These are phyloP conservation scores for Manis pentadactyla DNA, from an alignment of 2,797 vertebrate species.

Conservation along the genomic window DNA sequence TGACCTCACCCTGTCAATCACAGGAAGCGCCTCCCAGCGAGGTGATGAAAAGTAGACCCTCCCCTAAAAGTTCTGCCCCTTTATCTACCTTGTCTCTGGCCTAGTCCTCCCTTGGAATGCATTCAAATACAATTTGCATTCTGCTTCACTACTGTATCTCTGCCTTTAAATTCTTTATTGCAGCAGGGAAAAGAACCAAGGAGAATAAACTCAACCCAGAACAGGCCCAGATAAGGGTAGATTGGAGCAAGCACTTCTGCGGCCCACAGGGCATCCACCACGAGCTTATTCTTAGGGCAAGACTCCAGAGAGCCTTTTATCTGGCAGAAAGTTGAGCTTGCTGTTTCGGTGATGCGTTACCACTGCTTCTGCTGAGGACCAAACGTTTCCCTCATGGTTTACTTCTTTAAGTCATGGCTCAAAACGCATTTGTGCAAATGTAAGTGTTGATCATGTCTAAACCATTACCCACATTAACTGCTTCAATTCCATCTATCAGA, in stretches of 20 bases:
- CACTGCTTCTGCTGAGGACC: background rate
- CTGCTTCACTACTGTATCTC: too few relatives aligned
- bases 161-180: too few relatives aligned
- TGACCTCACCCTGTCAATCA: too few relatives aligned
- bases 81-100: too few relatives aligned
- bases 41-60: too few relatives aligned
- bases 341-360: background rate
- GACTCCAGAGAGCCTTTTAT: background rate
- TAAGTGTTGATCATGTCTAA: background rate
- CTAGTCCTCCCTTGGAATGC: too few relatives aligned
- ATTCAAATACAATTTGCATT: too few relatives aligned
- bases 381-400: background rate
- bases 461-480: background rate
- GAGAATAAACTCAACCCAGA: too few relatives aligned
- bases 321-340: background rate
- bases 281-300: background rate
- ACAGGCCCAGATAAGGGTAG: background rate
- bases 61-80: too few relatives aligned
- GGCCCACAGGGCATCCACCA: background rate
- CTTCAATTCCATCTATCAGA: background rate
- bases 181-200: too few relatives aligned
- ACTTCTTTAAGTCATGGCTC: background rate
- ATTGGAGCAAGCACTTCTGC: background rate
- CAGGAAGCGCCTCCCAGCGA: too few relatives aligned
- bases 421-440: background rate